phyloP scores from a whole-genome alignment of 2,797 vertebrate species.

The Propithecus perrieri region DNA sequence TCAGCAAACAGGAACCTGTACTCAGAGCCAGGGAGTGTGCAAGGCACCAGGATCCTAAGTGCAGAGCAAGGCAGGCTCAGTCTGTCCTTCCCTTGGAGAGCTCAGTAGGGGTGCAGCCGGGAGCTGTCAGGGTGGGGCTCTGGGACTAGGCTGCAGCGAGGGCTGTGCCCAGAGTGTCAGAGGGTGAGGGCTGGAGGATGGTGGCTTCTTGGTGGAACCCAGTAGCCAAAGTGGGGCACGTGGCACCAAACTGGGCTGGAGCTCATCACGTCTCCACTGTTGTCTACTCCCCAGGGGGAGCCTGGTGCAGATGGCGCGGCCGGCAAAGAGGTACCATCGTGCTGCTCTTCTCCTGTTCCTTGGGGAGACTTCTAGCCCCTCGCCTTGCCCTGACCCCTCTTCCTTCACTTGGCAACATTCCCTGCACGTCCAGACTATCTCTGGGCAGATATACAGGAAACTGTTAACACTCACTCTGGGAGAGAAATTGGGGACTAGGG shows the following conservation, averaged over 20 bases:
- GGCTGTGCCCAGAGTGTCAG: neutral
- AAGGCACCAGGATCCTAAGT: neutral
- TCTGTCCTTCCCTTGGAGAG: neutral
- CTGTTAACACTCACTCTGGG: no score
- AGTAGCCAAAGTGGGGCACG: neutral
- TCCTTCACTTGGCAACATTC: neutral
- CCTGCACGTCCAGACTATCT: neutral
- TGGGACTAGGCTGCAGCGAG: neutral
- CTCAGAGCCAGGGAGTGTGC: neutral
- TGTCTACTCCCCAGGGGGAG: slow-evolving; percentile 89
- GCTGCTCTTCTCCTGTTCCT: neutral
- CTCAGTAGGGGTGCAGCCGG: neutral
- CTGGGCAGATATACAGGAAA: neutral
- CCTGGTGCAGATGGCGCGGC: slow-evolving; percentile 89
- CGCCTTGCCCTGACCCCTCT: neutral
- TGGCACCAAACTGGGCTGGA: neutral
- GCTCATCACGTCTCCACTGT: neutral
- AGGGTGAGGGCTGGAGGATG: neutral
- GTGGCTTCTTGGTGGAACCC: neutral
- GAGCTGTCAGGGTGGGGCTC: neutral
- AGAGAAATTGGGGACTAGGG: neutral
- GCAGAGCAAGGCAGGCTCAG: neutral
- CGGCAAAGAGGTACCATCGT: slow-evolving; percentile 91
- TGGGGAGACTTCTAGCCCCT: neutral
- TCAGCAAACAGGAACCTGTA: neutral